These are phyloP conservation scores for Rhopilema esculentum DNA, from an alignment of 30 jellyfish, hydroid and myxozoan genomes.

Conservation along the genomic window DNA sequence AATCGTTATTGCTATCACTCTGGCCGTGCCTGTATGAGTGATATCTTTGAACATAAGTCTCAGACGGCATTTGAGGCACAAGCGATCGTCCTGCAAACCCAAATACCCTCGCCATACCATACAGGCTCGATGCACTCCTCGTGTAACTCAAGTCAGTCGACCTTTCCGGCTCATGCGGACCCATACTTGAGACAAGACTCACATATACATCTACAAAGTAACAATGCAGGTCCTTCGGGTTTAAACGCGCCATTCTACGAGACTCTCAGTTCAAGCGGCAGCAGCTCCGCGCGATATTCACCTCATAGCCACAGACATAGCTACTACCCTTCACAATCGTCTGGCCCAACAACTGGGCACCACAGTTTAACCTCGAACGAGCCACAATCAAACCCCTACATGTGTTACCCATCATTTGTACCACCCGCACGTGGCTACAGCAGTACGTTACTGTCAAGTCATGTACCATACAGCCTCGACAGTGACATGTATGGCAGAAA, in stretches of 20 bases:
- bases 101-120: constrained; percentile 75
- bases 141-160: constrained; percentile 86
- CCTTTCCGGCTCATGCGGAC: constrained; percentile 90
- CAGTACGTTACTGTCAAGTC: constrained; percentile 77
- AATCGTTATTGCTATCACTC: constrained; percentile 56
- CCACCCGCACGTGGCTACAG: constrained; percentile 94
- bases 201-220: constrained; percentile 81
- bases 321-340: constrained; percentile 78
- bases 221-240: constrained; percentile 74
- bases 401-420: constrained; percentile 92
- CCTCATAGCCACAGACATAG: constrained; percentile 94
- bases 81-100: constrained; percentile 47
- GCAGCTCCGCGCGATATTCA: constrained; percentile 86
- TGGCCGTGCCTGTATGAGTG: constrained; percentile 64
- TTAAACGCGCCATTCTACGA: constrained; percentile 83
- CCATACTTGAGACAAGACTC: constrained; percentile 88
- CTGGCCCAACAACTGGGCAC: constrained; percentile 84
- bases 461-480: constrained; percentile 80
- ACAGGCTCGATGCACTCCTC: constrained; percentile 86
- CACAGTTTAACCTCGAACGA: constrained; percentile 79
- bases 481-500: constrained; percentile 84
- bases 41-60: constrained; percentile 72
- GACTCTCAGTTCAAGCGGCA: constrained; percentile 67
- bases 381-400: constrained; percentile 85
- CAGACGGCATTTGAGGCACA: constrained; percentile 45